A percentile compares a stretch with the other conserved stretches of the same genome.
Conservation (phyloP, 2,113 vertebrate genomes). For the Girardinichthys multiradiatus region DNA sequence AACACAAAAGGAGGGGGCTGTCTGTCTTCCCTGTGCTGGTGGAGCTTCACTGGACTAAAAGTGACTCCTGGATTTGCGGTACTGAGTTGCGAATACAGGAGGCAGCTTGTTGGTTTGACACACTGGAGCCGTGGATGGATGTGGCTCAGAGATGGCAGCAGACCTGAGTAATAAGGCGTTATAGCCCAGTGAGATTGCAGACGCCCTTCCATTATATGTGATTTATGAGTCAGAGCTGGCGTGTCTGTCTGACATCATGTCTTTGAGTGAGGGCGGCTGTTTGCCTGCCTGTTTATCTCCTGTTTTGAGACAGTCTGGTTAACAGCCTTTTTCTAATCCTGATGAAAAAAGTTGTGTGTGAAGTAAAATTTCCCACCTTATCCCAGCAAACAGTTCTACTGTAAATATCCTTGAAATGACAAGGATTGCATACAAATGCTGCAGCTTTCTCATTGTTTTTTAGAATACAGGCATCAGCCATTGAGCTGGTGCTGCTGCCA, state of each 20-base stretch:
- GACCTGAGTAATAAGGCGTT: constrained; percentile 37
- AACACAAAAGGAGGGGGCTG: constrained; percentile 32
- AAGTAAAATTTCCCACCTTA: background rate
- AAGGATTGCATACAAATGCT: background rate
- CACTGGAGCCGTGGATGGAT: constrained; percentile 33
- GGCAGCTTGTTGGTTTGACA: constrained; percentile 19
- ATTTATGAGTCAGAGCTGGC: constrained; percentile 59
- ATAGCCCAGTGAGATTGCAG: constrained; percentile 32
- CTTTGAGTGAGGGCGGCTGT: constrained; percentile 42
- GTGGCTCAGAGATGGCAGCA: constrained; percentile 13
- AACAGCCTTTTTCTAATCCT: constrained; percentile 7
- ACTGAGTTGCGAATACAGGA: background rate
- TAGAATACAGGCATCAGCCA: background rate
- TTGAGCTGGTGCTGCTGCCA: constrained; percentile 1
- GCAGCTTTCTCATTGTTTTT: constrained; percentile 17
- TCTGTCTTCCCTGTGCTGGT: constrained; percentile 30
- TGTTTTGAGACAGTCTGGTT: background rate
- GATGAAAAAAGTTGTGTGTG: constrained; percentile 1
- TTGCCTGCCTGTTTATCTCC: constrained; percentile 2
- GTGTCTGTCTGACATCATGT: constrained; percentile 53
- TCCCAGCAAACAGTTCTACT: background rate
- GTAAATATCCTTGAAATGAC: background rate
- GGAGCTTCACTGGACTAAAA: constrained; percentile 17
- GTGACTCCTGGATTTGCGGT: constrained; percentile 1
- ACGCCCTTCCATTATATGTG: constrained; percentile 37